Base-by-base conservation (phyloP, 2,888 invertebrate genomes). In the Sturmia bella region DNA sequence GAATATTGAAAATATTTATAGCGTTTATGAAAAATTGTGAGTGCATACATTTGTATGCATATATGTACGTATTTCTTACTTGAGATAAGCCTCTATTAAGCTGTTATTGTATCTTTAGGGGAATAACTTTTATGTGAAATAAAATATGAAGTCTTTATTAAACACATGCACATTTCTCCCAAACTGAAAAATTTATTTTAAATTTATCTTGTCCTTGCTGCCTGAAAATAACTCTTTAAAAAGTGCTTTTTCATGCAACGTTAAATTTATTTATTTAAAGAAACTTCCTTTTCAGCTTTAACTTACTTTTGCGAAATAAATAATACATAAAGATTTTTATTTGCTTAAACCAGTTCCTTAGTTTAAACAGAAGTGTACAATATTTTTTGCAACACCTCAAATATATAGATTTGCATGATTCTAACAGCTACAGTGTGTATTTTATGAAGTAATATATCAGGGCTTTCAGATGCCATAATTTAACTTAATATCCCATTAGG, bases 41-140 rank as follows among this genome's bases (percentile, higher is more conserved):
- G n/a, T n/a, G n/a, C n/a, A n/a, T n/a, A n/a, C n/a, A n/a, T n/a
- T n/a, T n/a, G n/a, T n/a, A 6, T 50, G 9, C 9, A 15, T 48
- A 3, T 21, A 11, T 50, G 27, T 27, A 27, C 48, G 50, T 43
- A 57, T 7, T 41, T 77, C 1, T 64, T 32, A 50, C 57, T 57
- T n/a, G 27, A 27, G 57, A 77, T 70, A 76, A 64, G 50, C 64
- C 41, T 66, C 57, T 70, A 70, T 64, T 70, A 56, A 48, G 69
- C 50, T 70, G 70, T 11, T 77, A 43, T 52, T 45, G 59, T 41
- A 12, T 59, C 24, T 21, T 21, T 1, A 13, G 48, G 6, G 41
- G 50, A 52, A 68, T 11, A 17, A 68, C 24, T 12, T 68, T 61
- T 69, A 39, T 15, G 13, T 17, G 3, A 21, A 56, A 32, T 63